phyloP scores from a whole-genome alignment of 2,888 invertebrate species.

The Clostera curtula region DNA sequence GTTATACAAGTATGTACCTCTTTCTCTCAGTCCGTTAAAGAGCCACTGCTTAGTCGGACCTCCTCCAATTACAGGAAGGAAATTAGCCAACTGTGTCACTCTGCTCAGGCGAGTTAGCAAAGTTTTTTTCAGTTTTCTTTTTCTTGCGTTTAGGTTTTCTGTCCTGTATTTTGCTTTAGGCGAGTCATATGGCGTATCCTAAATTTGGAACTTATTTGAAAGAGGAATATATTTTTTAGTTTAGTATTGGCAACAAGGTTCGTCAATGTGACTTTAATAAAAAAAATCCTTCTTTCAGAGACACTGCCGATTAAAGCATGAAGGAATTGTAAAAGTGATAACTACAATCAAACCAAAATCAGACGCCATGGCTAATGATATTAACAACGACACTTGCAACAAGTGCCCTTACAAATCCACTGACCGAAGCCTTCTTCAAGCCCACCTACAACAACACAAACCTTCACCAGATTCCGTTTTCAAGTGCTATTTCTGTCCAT shows the following conservation, averaged over 20 bases:
- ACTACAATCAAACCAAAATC: slow-evolving; percentile 67
- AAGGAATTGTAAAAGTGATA: slow-evolving; percentile 82
- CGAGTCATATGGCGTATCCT: too few relatives aligned
- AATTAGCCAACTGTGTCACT: too few relatives aligned
- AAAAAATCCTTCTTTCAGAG: slow-evolving; percentile 68
- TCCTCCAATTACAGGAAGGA: too few relatives aligned
- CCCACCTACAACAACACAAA: slow-evolving; percentile 82
- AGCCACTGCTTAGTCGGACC: too few relatives aligned
- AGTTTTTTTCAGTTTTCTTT: too few relatives aligned
- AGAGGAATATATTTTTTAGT: too few relatives aligned
- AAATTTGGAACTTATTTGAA: too few relatives aligned
- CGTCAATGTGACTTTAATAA: slow-evolving; percentile 1
- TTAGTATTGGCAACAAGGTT: too few relatives aligned
- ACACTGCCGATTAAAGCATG: slow-evolving; percentile 86
- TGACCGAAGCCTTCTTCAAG: slow-evolving; percentile 73
- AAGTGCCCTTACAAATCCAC: slow-evolving; percentile 83
- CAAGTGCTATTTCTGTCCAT: slow-evolving; percentile 88
- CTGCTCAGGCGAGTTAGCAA: too few relatives aligned
- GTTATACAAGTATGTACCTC: slow-evolving; percentile 84
- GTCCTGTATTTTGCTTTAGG: too few relatives aligned
- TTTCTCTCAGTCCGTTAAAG: too few relatives aligned
- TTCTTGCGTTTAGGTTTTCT: too few relatives aligned
- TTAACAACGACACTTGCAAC: slow-evolving; percentile 68
- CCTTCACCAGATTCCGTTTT: slow-evolving; percentile 80
- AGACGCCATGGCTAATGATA: slow-evolving; percentile 38